Evolutionary conservation across 2,888 invertebrate genomes (phyloP).

Genomic region (Cephus spinipes): DNA sequence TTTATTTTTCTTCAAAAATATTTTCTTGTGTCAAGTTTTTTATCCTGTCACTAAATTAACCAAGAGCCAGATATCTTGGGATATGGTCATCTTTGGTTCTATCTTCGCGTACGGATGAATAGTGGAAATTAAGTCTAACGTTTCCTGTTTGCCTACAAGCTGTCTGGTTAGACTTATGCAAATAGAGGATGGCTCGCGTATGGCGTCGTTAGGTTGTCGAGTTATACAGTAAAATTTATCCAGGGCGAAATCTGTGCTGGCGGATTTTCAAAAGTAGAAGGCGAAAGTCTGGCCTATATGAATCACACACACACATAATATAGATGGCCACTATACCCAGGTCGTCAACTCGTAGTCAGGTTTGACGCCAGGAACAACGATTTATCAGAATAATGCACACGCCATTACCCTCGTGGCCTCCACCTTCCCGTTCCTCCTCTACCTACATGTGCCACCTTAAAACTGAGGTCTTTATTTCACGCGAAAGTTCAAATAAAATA

Average conservation of each 20-base stretch:
- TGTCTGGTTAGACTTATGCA: not conserved
- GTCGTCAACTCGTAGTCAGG: constrained; percentile 51
- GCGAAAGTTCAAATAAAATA: constrained; percentile 47
- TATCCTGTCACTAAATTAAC: not conserved
- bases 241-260: not conserved
- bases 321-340: constrained; percentile 12
- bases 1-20: not conserved
- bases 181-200: not conserved
- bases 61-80: not conserved
- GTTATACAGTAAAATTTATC: not conserved
- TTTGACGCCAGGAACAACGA: constrained; percentile 60
- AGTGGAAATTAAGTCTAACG: not conserved
- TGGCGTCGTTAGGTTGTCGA: not conserved
- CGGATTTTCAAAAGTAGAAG: not conserved
- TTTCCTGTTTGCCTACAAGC: not conserved
- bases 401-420: constrained; percentile 60
- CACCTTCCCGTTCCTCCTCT: constrained; percentile 23
- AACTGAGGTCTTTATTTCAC: constrained; percentile 60
- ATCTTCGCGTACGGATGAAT: not conserved
- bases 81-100: not conserved
- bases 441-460: constrained; percentile 39
- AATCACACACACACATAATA: not conserved
- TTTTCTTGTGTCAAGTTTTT: not conserved
- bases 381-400: constrained; percentile 66
- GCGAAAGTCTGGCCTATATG: not conserved